A percentile compares a stretch with the other conserved stretches of the same genome.
These are phyloP conservation scores for Bufo gargarizans DNA, from an alignment of 2,113 vertebrate species.

Conservation along the genomic window DNA sequence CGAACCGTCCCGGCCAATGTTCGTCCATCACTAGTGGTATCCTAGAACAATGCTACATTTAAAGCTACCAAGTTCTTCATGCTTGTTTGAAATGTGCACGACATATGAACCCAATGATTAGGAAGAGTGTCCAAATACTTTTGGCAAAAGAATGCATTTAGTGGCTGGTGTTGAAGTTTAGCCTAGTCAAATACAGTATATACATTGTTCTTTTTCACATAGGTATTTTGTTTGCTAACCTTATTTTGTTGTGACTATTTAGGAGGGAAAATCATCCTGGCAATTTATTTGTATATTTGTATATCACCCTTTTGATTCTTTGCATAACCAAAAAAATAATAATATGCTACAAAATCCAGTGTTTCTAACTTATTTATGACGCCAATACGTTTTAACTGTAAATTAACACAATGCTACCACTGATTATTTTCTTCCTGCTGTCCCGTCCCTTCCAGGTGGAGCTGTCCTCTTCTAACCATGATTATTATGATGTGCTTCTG, in stretches of 20 bases:
- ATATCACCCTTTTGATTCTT: neutral
- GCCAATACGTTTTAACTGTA: neutral
- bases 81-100: too few species aligned
- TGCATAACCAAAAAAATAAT: neutral
- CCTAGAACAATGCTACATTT: too few species aligned
- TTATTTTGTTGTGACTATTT: neutral
- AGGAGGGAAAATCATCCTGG: neutral
- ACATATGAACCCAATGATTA: too few species aligned
- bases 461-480: conserved; percentile 70
- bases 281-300: neutral
- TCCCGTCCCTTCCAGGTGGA: conserved; percentile 74
- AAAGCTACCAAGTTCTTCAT: too few species aligned
- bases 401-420: neutral
- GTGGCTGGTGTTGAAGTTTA: too few species aligned
- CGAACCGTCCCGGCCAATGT: too few species aligned
- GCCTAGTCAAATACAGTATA: too few species aligned
- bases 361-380: neutral
- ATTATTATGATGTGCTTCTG: conserved; percentile 84
- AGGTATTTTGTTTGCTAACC: neutral
- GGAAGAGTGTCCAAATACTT: too few species aligned
- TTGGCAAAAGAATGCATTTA: too few species aligned
- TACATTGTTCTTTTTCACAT: too few species aligned
- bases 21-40: too few species aligned
- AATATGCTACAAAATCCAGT: neutral
- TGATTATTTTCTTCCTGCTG: neutral